A percentile compares a stretch with the other conserved stretches of the same genome.
These are phyloP conservation scores for Danionella cerebrum DNA, from an alignment of 2,113 vertebrate genomes.

Conservation along the genomic window DNA sequence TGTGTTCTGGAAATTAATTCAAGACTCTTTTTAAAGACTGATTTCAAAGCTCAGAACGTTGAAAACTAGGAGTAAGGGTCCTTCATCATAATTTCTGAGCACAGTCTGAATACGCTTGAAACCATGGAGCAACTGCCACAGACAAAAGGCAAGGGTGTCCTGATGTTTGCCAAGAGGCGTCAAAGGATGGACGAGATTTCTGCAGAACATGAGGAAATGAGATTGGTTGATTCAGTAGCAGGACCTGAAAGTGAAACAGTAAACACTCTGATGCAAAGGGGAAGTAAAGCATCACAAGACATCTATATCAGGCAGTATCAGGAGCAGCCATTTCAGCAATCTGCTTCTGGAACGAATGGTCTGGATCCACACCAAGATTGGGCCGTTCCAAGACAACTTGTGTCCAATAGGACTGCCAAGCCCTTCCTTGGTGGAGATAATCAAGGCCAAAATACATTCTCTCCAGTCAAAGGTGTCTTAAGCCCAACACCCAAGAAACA, in stretches of 20 bases:
- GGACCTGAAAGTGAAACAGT: constrained; percentile 44
- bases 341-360: constrained; percentile 62
- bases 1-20: constrained; percentile 49
- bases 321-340: constrained; percentile 38
- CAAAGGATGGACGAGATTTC: constrained; percentile 87
- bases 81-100: constrained; percentile 65
- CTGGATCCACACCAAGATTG: constrained; percentile 47
- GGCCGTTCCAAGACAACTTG: constrained; percentile 54
- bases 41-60: constrained; percentile 61
- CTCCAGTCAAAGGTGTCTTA: constrained; percentile 48
- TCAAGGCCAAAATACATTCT: constrained; percentile 58
- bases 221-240: constrained; percentile 48
- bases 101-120: constrained; percentile 55
- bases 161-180: constrained; percentile 88
- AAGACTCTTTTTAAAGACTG: constrained; percentile 67
- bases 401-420: constrained; percentile 82
- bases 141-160: constrained; percentile 83
- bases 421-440: constrained; percentile 73
- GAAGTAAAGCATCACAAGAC: constrained; percentile 55
- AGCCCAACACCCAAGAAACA: constrained; percentile 63
- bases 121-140: constrained; percentile 84
- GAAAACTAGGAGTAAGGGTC: too few species aligned
- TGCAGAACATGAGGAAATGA: constrained; percentile 78
- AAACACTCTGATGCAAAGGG: constrained; percentile 31
- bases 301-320: constrained; percentile 42